Evolutionary conservation across 2,797 vertebrate genomes (phyloP), one percentile per base, ranked within the genome.

Genomic region (Crax fasciolata): DNA sequence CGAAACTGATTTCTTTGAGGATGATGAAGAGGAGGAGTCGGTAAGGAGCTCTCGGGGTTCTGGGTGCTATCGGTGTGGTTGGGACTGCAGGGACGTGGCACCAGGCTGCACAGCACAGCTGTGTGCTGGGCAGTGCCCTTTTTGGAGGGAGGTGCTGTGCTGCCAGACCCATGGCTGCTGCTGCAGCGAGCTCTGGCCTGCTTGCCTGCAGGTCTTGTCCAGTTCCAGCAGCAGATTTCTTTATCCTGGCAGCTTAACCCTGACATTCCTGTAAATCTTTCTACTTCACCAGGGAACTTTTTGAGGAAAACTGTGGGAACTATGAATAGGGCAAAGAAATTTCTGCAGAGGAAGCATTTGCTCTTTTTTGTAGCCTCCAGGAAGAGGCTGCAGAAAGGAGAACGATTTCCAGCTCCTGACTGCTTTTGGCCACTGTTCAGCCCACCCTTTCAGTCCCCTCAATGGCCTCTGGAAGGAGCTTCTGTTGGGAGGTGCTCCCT

Each of bases 1-100:
- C 17, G 99, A 99, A 96, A 97, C 97, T 0, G 97, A 98, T 75
- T 98, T 98, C 83, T 99, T 99, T 93, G 99, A 99, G 93, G 98
- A 98, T 91, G 98, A 99, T 88, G 99, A 99, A 95, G 98, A 98
- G 96, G 99, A 97, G 85, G 98, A 91, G 65, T 97, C 89, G 98
- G 98, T 87, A 97, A 98, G 97, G 97, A 96, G 52, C 74, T 94
- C 48, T 17, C 0, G 4, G 44, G 0, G 0, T 65, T 72, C 54
- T 23, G 75, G 61, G 41, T 35, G 35, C 35, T 35, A 8, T 35
- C 35, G 35, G 35, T 35, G 35, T 35, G 35, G 35, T 35, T 35
- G 35, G 66, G 52, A 48, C 18, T 39, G 59, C 41, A 28, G 61
- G 61, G 21, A 28, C 3, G 1, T 8, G 41, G 49, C 52, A n/a